Evolutionary conservation across 1,140 invertebrate genomes (phyloP).

Genomic region (Microplitis demolitor): DNA sequence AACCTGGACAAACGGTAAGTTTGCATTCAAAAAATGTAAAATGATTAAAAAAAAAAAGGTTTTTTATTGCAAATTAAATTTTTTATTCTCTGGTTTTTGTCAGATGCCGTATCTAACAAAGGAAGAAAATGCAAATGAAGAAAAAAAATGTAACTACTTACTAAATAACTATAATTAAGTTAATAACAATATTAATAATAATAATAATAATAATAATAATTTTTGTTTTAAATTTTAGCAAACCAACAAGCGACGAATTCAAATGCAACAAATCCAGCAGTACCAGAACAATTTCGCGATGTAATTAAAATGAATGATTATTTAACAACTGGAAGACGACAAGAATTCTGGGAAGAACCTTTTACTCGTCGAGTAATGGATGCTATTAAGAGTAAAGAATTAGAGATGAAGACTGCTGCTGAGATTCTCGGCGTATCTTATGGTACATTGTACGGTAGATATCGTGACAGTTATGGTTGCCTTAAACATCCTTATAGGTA

Average conservation of each 20-base stretch:
- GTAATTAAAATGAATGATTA: constrained; percentile 89
- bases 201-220: constrained; percentile 1
- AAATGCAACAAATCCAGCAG: constrained; percentile 52
- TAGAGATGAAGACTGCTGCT: constrained; percentile 93
- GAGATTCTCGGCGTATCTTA: constrained; percentile 87
- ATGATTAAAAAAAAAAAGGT: not conserved
- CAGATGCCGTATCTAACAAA: constrained; percentile 56
- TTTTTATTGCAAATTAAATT: not conserved
- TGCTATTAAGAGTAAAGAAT: constrained; percentile 84
- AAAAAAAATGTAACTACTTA: constrained; percentile 58
- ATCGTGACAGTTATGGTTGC: constrained; percentile 86
- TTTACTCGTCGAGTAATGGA: constrained; percentile 84
- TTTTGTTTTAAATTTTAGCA: constrained; percentile 33
- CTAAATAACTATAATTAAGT: too few species aligned
- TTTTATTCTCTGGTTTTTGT: constrained; percentile 6
- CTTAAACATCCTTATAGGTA: constrained; percentile 81
- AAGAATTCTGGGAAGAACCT: constrained; percentile 90
- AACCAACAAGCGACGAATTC: constrained; percentile 49
- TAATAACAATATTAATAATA: not conserved
- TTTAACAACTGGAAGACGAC: constrained; percentile 79
- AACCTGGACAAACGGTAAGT: constrained; percentile 52
- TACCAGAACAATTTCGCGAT: constrained; percentile 70
- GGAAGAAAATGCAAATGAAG: constrained; percentile 53
- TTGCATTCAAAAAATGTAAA: not conserved
- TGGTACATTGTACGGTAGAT: constrained; percentile 85